Percentiles rank a stretch among this genome's conserved stretches.
These are phyloP conservation scores for Muntiacus muntjak DNA, from an alignment of 2,113 vertebrate species.

Conservation along the genomic window DNA sequence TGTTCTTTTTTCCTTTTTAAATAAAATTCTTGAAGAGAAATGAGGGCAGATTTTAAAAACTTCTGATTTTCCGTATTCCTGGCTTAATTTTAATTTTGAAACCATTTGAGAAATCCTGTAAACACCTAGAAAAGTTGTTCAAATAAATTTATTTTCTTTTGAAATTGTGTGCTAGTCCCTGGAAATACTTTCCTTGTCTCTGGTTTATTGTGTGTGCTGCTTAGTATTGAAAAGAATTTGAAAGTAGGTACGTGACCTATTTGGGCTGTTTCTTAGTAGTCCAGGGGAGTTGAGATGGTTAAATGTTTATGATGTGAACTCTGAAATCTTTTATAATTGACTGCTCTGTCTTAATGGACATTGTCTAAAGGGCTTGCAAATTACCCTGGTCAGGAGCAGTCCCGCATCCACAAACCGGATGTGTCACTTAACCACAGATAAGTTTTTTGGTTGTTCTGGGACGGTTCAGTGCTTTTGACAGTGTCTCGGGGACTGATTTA, in stretches of 20 bases:
- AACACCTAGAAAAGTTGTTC: neutral
- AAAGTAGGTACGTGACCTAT: neutral
- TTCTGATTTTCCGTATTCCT: neutral
- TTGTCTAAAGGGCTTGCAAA: neutral
- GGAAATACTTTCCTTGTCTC: neutral
- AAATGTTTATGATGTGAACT: neutral
- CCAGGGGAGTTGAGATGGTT: neutral
- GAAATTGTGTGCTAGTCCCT: neutral
- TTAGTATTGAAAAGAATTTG: neutral
- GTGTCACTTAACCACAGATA: conserved; percentile 24
- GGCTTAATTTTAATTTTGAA: conserved; percentile 9
- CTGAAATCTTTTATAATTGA: neutral
- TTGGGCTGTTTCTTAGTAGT: neutral
- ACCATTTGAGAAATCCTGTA: neutral
- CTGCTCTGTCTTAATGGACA: neutral
- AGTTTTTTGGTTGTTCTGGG: conserved; percentile 23
- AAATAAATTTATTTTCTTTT: neutral
- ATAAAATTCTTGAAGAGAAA: neutral
- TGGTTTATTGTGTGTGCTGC: neutral
- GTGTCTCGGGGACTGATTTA: neutral
- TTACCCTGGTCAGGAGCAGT: neutral
- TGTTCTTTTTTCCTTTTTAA: conserved; percentile 7
- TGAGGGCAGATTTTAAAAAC: neutral
- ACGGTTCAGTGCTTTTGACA: conserved; percentile 15
- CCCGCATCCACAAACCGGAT: conserved; percentile 1